Base-by-base conservation (phyloP, 2,113 vertebrate genomes). In the Indicator maculatus region DNA sequence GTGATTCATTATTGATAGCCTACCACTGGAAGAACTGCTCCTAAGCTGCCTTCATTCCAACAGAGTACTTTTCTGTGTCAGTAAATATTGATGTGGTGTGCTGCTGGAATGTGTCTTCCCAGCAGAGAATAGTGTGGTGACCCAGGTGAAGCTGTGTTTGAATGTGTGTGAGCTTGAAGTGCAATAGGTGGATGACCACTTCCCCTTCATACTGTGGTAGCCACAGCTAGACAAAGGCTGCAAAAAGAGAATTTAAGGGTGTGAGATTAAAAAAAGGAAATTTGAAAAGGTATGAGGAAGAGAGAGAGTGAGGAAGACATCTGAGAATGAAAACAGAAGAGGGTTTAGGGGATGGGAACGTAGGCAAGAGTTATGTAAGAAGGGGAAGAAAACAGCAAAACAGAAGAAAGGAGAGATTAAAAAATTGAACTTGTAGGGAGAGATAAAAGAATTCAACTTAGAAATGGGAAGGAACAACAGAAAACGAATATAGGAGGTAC, bases 391-490 rank as follows among this genome's bases (percentile, higher is more conserved):
- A 89, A 63, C 5, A 61, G 11, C 5, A 78, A 75, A 58, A 47
- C 2, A 12, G 21, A 10, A 56, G 24, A 79, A 44, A 55, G 6
- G 8, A 65, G 13, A 50, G 21, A 56, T 11, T 27, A 20, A 12
- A 6, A 66, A 24, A 16, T 1, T 6, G 1, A 58, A 44, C 7
- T 31, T 23, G 6, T 7, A 59, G 18, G 56, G 17, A 64, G 18
- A 60, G 15, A 64, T 9, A 38, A 19, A 13, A 6, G 44, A 27
- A 21, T 2, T 5, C 1, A 58, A 47, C 5, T 31, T 27, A 33
- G 0, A 45, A 9, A 9, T 56, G 28, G 9, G 30, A 83, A 66
- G n/a, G 3, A 82, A 66, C 19, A 6, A 0, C 11, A 58, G 53
- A 44, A 69, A 73, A 73, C 63, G 5, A 61, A 11, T 5, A 2